Percentiles rank a stretch among this genome's conserved stretches.
phyloP scores from a whole-genome alignment of 1,140 invertebrate species.

The Drosophila grimshawi region DNA sequence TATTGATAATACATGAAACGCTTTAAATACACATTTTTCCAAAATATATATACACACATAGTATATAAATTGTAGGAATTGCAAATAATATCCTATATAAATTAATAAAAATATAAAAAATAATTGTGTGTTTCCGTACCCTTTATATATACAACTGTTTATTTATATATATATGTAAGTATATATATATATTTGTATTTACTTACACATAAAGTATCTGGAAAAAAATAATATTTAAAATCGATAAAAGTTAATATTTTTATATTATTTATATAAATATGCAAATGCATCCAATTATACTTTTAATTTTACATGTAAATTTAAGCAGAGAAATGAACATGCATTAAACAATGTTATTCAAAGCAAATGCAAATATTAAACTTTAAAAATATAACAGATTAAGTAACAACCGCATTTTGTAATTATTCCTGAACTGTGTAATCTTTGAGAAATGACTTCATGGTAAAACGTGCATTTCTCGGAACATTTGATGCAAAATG shows the following conservation, averaged over 20 bases:
- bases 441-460: too few relatives aligned
- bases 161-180: constrained; percentile 3
- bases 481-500: too few relatives aligned
- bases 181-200: constrained; percentile 2
- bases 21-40: constrained; percentile 46
- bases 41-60: constrained; percentile 16
- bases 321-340: constrained; percentile 16
- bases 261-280: constrained; percentile 41
- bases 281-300: constrained; percentile 33
- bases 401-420: neutral
- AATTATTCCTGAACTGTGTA: neutral
- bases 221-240: constrained; percentile 11
- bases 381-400: constrained; percentile 14
- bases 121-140: neutral
- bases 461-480: too few relatives aligned
- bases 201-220: constrained; percentile 11
- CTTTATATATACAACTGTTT: constrained; percentile 13
- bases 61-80: neutral
- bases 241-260: constrained; percentile 20
- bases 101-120: neutral
- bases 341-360: constrained; percentile 35
- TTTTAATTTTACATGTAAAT: constrained; percentile 26
- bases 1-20: constrained; percentile 37
- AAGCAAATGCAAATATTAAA: constrained; percentile 38
- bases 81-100: neutral